Evolutionary conservation across 2,797 vertebrate genomes (phyloP), one percentile per base, ranked within the genome.

Genomic region (Oreortyx pictus): DNA sequence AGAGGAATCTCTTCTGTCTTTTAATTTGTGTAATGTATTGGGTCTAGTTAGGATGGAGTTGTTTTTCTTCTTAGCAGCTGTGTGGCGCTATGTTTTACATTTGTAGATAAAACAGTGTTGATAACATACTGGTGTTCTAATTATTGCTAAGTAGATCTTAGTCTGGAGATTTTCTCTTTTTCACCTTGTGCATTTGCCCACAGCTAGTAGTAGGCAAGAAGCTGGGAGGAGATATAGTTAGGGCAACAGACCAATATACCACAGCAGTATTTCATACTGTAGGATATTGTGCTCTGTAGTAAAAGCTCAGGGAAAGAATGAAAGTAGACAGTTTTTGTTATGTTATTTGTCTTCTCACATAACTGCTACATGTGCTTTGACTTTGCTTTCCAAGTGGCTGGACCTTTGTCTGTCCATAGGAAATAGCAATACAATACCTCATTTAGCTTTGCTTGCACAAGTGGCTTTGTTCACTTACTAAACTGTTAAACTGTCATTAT

Each of bases 361-460:
- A 56, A 56, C 54, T n/a, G 54, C 13, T 62, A 39, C 0, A 0
- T 7, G 20, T 35, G 31, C n/a, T 50, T n/a, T 59, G 15, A 8
- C 19, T 23, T 25, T 47, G 4, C n/a, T 88, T 82, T 25, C 35
- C 23, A 31, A 17, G 17, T 35, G 20, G 19, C 47, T 89, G 72
- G 60, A 61, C 29, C 20, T 59, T 77, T 80, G 14, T 20, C 6
- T 37, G 35, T 20, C 6, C 6, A 6, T 31, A 41, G n/a, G 33
- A 86, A 81, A 27, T 1, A 47, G 22, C 14, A 74, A 78, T 60
- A 60, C 81, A 56, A 83, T 67, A 77, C 24, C 44, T 59, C 44
- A 47, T 35, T 81, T 75, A 22, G 29, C 49, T 76, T 75, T 46
- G 6, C 29, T 85, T 56, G 52, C 17, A 24, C 27, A 14, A 31